Conservation (phyloP, 2,113 vertebrate species). For the Galbula dea region DNA sequence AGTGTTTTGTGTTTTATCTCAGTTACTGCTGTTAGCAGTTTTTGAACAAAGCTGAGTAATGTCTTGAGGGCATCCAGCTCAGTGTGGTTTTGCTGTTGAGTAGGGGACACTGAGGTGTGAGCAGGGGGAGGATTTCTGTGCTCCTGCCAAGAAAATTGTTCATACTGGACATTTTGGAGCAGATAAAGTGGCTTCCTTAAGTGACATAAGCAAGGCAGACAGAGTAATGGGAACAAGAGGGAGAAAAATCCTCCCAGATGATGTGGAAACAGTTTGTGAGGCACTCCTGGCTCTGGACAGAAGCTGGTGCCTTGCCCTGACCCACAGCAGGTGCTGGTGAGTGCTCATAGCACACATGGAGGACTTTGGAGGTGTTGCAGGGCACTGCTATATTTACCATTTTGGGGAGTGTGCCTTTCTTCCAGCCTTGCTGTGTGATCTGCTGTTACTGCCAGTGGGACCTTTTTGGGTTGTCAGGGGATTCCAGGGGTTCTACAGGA, state of each 20-base stretch:
- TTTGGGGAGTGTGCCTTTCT: background rate
- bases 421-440: background rate
- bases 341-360: accelerated
- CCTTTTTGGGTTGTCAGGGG: background rate
- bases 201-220: background rate
- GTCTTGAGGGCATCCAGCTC: background rate
- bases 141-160: background rate
- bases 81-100: no score
- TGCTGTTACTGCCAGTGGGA: background rate
- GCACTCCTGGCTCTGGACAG: background rate
- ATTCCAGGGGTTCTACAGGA: background rate
- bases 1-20: background rate
- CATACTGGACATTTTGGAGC: background rate
- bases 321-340: background rate
- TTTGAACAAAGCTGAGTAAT: background rate
- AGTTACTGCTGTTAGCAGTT: background rate
- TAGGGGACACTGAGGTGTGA: background rate
- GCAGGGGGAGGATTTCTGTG: background rate
- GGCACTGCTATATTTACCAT: background rate
- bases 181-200: background rate
- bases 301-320: background rate
- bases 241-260: background rate
- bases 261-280: background rate
- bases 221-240: background rate
- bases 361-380: background rate